Evolutionary conservation across 2,113 vertebrate species (phyloP).

Genomic region (Cacatua alba): DNA sequence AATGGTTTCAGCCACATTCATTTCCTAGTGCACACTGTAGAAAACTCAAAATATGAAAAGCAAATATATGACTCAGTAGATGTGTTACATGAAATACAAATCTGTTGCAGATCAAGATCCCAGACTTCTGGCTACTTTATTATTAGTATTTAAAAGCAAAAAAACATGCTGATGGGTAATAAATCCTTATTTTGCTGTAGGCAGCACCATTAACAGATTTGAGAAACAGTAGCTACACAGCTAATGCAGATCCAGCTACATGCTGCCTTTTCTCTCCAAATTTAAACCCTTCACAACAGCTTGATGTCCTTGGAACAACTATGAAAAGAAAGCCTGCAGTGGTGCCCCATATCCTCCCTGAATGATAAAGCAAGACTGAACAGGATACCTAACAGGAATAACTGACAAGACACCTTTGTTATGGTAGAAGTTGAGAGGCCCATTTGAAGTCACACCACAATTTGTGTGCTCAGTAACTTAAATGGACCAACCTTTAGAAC

Average conservation of each 20-base stretch:
- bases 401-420: neutral
- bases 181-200: neutral
- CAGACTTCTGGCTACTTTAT: neutral
- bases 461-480: neutral
- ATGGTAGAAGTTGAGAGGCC: neutral
- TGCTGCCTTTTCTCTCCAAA: neutral
- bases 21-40: neutral
- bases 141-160: neutral
- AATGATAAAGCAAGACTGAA: neutral
- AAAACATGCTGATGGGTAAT: neutral
- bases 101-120: neutral
- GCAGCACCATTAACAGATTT: neutral
- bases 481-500: neutral
- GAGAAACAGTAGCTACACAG: neutral
- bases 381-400: neutral
- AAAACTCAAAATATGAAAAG: neutral
- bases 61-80: neutral
- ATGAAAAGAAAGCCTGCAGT: neutral
- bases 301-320: neutral
- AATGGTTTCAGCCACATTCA: neutral
- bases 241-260: neutral
- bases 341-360: neutral
- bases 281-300: neutral
- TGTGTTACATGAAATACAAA: neutral
- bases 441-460: neutral